A percentile compares a stretch with the other conserved stretches of the same genome.
phyloP scores from a whole-genome alignment of 2,797 vertebrate species.

The Naso thynnoides region DNA sequence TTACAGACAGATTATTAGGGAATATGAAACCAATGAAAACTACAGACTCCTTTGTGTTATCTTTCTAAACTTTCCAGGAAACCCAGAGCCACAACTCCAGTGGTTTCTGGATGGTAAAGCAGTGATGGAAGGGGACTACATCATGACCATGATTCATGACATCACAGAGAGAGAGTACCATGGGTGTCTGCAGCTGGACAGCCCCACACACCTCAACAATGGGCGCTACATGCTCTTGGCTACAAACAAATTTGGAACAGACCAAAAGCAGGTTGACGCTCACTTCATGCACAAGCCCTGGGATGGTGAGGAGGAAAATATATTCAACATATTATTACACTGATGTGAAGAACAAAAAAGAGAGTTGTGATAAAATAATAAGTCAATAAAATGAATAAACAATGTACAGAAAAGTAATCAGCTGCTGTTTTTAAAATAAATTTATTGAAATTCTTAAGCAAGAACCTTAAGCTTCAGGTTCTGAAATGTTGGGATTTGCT shows the following conservation, averaged over 20 bases:
- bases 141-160: slow-evolving; percentile 92
- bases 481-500: too few species aligned
- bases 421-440: too few species aligned
- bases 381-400: background rate
- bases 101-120: slow-evolving; percentile 88
- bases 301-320: slow-evolving; percentile 83
- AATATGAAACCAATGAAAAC: background rate
- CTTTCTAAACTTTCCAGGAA: slow-evolving; percentile 79
- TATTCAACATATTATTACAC: background rate
- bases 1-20: background rate
- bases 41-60: background rate
- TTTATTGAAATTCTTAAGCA: too few species aligned
- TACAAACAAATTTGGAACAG: slow-evolving; percentile 87
- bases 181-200: slow-evolving; percentile 97
- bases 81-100: slow-evolving; percentile 88
- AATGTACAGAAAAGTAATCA: too few species aligned
- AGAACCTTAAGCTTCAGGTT: too few species aligned
- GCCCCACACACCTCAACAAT: slow-evolving; percentile 95
- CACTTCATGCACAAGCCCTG: slow-evolving; percentile 94
- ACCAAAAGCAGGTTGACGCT: slow-evolving; percentile 88
- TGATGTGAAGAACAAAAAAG: background rate
- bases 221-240: slow-evolving; percentile 92
- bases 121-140: slow-evolving; percentile 89
- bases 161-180: slow-evolving; percentile 93
- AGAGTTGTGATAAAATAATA: background rate